phyloP scores from a whole-genome alignment of 2,113 vertebrate genomes.

The Dicaeum eximium region DNA sequence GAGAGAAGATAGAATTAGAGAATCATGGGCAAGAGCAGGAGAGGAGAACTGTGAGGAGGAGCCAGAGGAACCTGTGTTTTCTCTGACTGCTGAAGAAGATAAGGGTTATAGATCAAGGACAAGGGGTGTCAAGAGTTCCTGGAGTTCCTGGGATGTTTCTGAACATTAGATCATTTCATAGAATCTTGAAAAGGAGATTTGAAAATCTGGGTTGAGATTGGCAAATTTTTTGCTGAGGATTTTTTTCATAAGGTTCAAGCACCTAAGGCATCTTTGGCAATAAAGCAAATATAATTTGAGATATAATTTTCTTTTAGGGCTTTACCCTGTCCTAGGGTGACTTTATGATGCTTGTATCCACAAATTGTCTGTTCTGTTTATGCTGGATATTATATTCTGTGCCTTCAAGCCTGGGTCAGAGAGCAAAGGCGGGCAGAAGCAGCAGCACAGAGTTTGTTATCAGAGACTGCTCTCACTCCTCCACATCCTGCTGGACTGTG shows the following conservation, averaged over 20 bases:
- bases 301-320: not conserved
- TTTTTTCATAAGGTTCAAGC: not conserved
- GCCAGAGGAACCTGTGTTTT: not conserved
- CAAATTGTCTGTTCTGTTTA: too few relatives aligned
- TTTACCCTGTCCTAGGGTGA: not conserved
- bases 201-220: not conserved
- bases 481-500: too few relatives aligned
- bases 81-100: not conserved
- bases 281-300: not conserved
- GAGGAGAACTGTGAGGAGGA: not conserved
- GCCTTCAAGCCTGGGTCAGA: too few relatives aligned
- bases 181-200: not conserved
- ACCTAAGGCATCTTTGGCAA: not conserved
- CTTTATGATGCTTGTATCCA: too few relatives aligned
- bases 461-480: too few relatives aligned
- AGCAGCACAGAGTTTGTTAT: too few relatives aligned
- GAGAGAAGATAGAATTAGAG: not conserved
- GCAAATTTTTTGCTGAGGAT: not conserved
- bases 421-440: too few relatives aligned
- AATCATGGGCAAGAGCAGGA: not conserved
- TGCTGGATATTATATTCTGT: too few relatives aligned
- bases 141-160: not conserved
- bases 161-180: not conserved
- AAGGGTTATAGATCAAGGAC: not conserved
- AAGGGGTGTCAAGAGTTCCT: not conserved